Base-by-base conservation (phyloP, 2,797 vertebrate genomes). In the Pipistrellus pipistrellus region DNA sequence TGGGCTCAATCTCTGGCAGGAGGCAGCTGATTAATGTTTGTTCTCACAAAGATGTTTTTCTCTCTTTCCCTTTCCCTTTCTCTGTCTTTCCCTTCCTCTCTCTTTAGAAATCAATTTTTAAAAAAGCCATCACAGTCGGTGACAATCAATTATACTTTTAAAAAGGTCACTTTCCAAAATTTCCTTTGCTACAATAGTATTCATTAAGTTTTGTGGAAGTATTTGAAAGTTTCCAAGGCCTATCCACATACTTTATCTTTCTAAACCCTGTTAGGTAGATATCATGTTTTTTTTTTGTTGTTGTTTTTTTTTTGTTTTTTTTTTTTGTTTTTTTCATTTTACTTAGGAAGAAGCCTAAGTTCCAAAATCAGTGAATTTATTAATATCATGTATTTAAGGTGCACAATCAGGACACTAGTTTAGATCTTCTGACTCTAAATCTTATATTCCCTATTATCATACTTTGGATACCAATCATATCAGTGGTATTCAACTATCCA, bases 301-400 rank as follows among this genome's bases (percentile, higher is more conserved):
- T 48, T 14, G 13, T 48, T 2, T 3, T 17, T 51, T 46, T 11
- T 46, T 13, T 46, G 44, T 46, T 46, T 90, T 75, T 57, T 25
- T 10, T 25, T 21, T 25, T 15, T 51, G 1, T 51, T 23, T 3
- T 46, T 23, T 30, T 35, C 38, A 77, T n/a, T 92, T 83, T 85
- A 64, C 38, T 76, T 30, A 80, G 20, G 4, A 51, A 46, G 76
- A 87, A 95, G 81, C 18, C 69, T 87, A 96, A 80, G 53, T 84
- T 80, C 48, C 11, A 57, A 80, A 89, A 83, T 75, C 92, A 48
- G 11, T 86, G 64, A 94, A 85, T 44, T 87, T 59, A 68, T 25
- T 88, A 68, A 80, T 11, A 44, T 80, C 78, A 95, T 88, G 15
- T 62, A 92, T n/a, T 51, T 59, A 92, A 91, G 46, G 62, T 8